Conservation (phyloP, 53 echinoderm and acorn worm genomes). For the Holothuria scabra region DNA sequence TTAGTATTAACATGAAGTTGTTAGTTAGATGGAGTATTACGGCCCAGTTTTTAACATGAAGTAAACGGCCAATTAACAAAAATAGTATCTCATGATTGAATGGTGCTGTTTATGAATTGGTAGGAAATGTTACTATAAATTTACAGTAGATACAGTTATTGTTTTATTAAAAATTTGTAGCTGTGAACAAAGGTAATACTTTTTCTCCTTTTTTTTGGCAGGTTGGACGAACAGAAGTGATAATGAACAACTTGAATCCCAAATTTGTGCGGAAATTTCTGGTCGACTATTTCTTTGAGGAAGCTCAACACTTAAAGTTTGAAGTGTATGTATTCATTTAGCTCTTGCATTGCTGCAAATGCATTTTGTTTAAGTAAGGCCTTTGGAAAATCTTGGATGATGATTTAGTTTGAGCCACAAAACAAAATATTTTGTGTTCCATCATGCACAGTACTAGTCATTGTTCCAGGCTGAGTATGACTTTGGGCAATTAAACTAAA, state of each 20-base stretch:
- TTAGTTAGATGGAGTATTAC: too few species aligned
- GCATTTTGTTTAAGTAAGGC: not conserved
- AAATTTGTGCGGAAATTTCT: constrained; percentile 89
- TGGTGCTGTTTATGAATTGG: too few species aligned
- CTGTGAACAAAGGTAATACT: too few species aligned
- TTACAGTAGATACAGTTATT: too few species aligned
- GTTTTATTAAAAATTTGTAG: not conserved
- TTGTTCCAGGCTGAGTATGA: too few species aligned
- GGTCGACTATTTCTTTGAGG: constrained; percentile 91
- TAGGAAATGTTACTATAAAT: too few species aligned
- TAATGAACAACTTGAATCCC: constrained; percentile 86
- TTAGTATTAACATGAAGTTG: too few species aligned
- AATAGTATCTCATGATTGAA: too few species aligned
- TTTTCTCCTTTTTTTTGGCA: constrained; percentile 11
- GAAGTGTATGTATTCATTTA: constrained; percentile 79
- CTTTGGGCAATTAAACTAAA: too few species aligned
- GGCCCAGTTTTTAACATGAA: too few species aligned
- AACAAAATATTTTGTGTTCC: not conserved
- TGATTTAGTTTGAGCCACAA: not conserved
- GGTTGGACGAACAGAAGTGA: constrained; percentile 82
- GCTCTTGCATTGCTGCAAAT: not conserved
- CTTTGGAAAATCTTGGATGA: not conserved
- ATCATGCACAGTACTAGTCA: too few species aligned
- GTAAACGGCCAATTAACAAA: too few species aligned
- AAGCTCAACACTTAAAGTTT: constrained; percentile 83